phyloP scores from a whole-genome alignment of 2,113 vertebrate genomes.

The Atlantisia rogersi region DNA sequence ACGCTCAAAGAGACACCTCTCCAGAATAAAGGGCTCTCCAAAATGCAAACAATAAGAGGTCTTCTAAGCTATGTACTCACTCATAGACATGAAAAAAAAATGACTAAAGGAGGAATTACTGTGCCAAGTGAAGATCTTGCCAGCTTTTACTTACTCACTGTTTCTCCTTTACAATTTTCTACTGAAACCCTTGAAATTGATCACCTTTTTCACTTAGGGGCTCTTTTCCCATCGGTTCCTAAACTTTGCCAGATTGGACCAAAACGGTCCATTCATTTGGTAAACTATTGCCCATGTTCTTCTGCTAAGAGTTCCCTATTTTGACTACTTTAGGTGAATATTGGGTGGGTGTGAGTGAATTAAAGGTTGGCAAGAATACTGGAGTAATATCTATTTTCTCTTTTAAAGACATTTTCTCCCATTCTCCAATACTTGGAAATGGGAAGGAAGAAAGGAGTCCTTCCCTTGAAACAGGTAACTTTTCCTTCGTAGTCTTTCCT shows the following conservation, averaged over 20 bases:
- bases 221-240: not conserved
- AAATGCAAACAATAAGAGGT: not conserved
- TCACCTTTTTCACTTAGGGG: not conserved
- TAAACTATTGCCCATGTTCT: not conserved
- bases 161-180: not conserved
- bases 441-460: not conserved
- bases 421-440: not conserved
- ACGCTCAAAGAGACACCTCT: not conserved
- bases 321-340: not conserved
- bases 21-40: not conserved
- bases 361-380: not conserved
- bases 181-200: not conserved
- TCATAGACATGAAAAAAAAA: not conserved
- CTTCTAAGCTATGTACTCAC: not conserved
- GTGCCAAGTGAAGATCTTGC: not conserved
- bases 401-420: not conserved
- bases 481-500: not conserved
- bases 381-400: not conserved
- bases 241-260: not conserved
- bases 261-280: not conserved
- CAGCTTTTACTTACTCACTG: not conserved
- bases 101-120: not conserved
- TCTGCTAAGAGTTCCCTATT: not conserved
- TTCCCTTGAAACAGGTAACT: not conserved
- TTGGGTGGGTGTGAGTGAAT: not conserved